Conservation (phyloP, 2,797 vertebrate genomes). For the Onychomys torridus region DNA sequence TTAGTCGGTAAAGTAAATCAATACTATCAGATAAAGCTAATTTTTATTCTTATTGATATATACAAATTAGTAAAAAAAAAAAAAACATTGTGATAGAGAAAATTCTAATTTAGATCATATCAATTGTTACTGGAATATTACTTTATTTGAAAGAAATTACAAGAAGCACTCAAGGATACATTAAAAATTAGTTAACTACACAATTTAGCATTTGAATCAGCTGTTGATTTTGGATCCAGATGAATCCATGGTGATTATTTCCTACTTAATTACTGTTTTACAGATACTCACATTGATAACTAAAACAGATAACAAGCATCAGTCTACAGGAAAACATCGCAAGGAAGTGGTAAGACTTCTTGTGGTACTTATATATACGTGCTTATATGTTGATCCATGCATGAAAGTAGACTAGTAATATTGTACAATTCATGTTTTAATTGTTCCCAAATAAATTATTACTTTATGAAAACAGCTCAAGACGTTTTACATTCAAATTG, state of each 20-base stretch:
- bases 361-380: neutral
- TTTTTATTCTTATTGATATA: conserved; percentile 79
- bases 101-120: conserved; percentile 49
- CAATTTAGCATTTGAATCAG: neutral
- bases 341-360: neutral
- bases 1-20: conserved; percentile 81
- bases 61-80: conserved; percentile 61
- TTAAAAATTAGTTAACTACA: neutral
- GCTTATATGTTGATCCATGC: neutral
- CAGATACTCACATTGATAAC: neutral
- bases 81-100: neutral
- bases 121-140: neutral
- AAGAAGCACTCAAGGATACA: neutral
- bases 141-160: neutral
- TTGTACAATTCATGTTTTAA: neutral
- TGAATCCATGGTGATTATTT: neutral
- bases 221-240: neutral
- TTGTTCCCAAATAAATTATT: neutral
- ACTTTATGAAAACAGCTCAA: neutral
- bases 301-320: neutral
- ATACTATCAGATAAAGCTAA: conserved; percentile 74
- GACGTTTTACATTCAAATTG: neutral
- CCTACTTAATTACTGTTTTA: neutral
- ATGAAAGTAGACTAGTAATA: neutral
- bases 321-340: neutral